These are phyloP conservation scores for Sphinx pinastri DNA, from an alignment of 2,888 invertebrate species.

Conservation along the genomic window DNA sequence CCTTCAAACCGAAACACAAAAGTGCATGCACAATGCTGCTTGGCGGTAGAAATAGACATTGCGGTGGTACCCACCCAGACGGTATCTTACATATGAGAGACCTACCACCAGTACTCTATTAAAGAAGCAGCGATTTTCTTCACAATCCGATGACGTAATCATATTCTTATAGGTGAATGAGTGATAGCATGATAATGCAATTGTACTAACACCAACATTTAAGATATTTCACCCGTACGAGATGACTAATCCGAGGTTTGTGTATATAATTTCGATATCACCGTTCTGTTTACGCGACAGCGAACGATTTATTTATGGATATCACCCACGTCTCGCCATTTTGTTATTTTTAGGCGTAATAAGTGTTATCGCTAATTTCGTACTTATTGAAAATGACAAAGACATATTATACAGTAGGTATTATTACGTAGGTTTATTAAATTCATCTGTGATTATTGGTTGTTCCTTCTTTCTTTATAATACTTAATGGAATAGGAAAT, in stretches of 20 bases:
- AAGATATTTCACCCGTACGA: background rate
- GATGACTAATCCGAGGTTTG: background rate
- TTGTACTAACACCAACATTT: too few relatives aligned
- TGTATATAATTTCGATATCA: slow-evolving; percentile 7
- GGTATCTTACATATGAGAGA: too few relatives aligned
- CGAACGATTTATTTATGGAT: slow-evolving; percentile 17
- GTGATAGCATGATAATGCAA: background rate
- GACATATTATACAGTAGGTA: background rate
- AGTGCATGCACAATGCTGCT: too few relatives aligned
- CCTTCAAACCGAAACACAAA: too few relatives aligned
- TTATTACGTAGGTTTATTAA: too few relatives aligned
- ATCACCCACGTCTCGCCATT: slow-evolving; percentile 21
- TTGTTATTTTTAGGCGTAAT: slow-evolving; percentile 16
- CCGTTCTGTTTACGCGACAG: slow-evolving; percentile 6
- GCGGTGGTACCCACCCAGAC: too few relatives aligned
- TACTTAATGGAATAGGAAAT: too few relatives aligned
- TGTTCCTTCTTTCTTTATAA: background rate
- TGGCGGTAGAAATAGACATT: too few relatives aligned
- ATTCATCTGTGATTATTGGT: background rate
- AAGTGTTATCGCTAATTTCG: background rate
- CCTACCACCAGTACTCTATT: too few relatives aligned
- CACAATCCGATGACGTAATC: background rate
- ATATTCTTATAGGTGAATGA: background rate
- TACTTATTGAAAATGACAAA: background rate
- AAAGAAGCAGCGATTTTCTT: background rate